phyloP scores from a whole-genome alignment of 2,797 vertebrate species.

The Hylomyscus alleni region DNA sequence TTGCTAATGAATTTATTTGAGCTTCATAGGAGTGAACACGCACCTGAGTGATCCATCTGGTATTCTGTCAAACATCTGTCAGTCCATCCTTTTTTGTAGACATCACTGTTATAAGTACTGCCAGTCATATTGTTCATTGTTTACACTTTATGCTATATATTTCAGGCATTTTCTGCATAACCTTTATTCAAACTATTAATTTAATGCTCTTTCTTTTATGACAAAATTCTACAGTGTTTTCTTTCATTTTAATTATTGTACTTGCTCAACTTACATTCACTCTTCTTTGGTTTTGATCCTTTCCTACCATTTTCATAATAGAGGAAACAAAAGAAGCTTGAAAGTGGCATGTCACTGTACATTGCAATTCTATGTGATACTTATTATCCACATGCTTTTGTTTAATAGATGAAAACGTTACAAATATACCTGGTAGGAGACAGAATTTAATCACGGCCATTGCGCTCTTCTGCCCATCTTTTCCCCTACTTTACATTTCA shows the following conservation, averaged over 20 bases:
- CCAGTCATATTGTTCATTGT: background rate
- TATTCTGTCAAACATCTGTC: background rate
- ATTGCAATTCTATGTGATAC: accelerated
- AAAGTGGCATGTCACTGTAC: background rate
- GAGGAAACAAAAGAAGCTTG: background rate
- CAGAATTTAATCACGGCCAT: background rate
- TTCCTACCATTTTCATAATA: background rate
- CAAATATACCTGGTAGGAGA: background rate
- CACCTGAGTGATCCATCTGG: background rate
- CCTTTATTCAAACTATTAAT: background rate
- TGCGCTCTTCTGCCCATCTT: accelerated
- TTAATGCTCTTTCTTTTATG: background rate
- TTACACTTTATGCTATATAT: background rate
- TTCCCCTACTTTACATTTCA: background rate
- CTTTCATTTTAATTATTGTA: background rate
- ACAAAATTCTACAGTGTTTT: background rate
- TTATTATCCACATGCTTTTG: background rate
- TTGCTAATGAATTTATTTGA: background rate
- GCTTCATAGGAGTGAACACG: background rate
- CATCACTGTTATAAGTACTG: too few relatives aligned
- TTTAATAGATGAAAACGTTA: background rate
- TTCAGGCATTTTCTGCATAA: background rate
- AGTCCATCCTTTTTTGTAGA: background rate
- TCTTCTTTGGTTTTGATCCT: background rate
- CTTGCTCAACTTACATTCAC: background rate